Evolutionary conservation across 2,113 vertebrate species (phyloP).

Genomic region (Grus americana): DNA sequence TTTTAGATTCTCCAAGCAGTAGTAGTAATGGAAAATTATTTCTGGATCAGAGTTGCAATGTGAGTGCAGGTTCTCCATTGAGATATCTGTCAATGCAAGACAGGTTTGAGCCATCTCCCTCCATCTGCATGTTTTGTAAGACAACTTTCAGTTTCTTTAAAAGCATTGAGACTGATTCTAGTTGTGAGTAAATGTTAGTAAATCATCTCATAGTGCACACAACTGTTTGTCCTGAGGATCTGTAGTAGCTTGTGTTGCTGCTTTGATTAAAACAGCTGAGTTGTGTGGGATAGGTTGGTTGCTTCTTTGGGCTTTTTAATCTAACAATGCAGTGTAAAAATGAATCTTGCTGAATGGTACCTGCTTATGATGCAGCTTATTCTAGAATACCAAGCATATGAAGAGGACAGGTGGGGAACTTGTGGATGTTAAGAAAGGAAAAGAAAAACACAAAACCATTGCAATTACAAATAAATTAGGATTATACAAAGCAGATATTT

Average conservation of each 20-base stretch:
- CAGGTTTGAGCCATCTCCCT: background rate
- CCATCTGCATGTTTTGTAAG: background rate
- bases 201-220: rapidly evolving
- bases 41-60: background rate
- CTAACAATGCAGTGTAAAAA: background rate
- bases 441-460: background rate
- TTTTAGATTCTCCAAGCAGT: background rate
- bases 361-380: background rate
- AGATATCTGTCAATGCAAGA: background rate
- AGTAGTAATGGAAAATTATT: background rate
- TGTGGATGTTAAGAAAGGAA: background rate
- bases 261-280: background rate
- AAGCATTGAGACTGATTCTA: background rate
- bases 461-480: background rate
- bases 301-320: background rate
- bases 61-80: rapidly evolving
- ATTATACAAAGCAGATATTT: background rate
- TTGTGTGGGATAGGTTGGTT: background rate
- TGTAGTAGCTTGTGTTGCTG: background rate
- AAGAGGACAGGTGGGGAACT: background rate
- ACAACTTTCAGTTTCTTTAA: background rate
- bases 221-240: background rate
- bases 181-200: background rate
- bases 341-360: background rate
- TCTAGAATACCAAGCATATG: background rate